These are phyloP conservation scores for Luehdorfia chinensis DNA, from an alignment of 1,140 invertebrate species.

Conservation along the genomic window DNA sequence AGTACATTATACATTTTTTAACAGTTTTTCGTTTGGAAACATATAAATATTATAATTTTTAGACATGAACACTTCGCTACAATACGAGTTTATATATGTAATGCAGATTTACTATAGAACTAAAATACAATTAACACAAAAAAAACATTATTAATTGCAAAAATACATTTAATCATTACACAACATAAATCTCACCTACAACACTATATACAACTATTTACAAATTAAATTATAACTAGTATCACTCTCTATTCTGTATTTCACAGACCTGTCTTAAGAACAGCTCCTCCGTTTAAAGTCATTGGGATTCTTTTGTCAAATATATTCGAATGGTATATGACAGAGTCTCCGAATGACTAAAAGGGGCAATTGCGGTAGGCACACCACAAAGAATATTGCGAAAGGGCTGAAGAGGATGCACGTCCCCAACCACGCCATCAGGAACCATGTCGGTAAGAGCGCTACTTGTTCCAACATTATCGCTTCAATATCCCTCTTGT, in stretches of 20 bases:
- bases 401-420: constrained; percentile 75
- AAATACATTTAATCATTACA: constrained; percentile 10
- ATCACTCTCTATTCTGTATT: constrained; percentile 9
- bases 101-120: too few species aligned
- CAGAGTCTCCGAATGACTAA: constrained; percentile 72
- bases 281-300: not conserved
- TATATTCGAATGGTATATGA: constrained; percentile 77
- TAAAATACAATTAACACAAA: too few species aligned
- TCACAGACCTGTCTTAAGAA: not conserved
- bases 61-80: too few species aligned
- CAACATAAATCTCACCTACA: not conserved
- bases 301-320: constrained; percentile 38
- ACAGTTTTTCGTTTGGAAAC: too few species aligned
- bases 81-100: too few species aligned
- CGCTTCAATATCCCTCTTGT: constrained; percentile 24
- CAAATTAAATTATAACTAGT: constrained; percentile 10
- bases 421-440: constrained; percentile 69
- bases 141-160: too few species aligned
- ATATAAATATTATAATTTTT: too few species aligned
- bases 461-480: constrained; percentile 62
- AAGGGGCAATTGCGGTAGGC: constrained; percentile 73
- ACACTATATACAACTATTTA: constrained; percentile 8
- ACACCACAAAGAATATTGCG: constrained; percentile 73
- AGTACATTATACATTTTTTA: too few species aligned
- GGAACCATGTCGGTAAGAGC: constrained; percentile 65